phyloP scores from a whole-genome alignment of 2,113 vertebrate species.

The Festucalex cinctus region DNA sequence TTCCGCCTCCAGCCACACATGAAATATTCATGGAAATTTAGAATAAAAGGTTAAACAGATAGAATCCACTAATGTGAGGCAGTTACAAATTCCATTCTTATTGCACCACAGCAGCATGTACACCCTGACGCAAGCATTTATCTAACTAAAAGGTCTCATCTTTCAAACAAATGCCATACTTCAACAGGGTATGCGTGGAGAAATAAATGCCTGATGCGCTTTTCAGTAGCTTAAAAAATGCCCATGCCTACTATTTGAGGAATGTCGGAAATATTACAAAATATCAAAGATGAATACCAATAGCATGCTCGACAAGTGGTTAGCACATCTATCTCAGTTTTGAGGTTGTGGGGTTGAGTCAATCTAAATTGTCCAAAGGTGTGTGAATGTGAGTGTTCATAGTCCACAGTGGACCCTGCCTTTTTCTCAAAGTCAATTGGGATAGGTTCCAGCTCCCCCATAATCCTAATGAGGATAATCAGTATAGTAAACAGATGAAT shows the following conservation, averaged over 20 bases:
- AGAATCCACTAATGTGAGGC: background rate
- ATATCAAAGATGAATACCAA: background rate
- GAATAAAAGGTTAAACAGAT: background rate
- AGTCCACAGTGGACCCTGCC: background rate
- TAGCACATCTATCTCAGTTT: background rate
- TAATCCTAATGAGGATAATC: background rate
- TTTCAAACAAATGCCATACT: no score
- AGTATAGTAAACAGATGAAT: background rate
- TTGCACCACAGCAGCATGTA: background rate
- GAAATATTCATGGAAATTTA: background rate
- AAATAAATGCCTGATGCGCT: background rate
- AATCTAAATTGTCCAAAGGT: background rate
- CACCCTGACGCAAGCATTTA: background rate
- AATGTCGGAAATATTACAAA: background rate
- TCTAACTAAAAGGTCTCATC: background rate
- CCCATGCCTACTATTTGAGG: background rate
- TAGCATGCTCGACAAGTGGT: background rate
- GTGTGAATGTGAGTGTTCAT: background rate
- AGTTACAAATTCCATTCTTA: background rate
- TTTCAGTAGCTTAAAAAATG: background rate
- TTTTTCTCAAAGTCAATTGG: background rate
- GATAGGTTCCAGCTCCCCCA: background rate
- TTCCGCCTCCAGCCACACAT: background rate
- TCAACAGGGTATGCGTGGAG: background rate
- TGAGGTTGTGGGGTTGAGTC: background rate